These are phyloP conservation scores for Procambarus clarkii DNA, from an alignment of 1,140 invertebrate species.

Conservation along the genomic window DNA sequence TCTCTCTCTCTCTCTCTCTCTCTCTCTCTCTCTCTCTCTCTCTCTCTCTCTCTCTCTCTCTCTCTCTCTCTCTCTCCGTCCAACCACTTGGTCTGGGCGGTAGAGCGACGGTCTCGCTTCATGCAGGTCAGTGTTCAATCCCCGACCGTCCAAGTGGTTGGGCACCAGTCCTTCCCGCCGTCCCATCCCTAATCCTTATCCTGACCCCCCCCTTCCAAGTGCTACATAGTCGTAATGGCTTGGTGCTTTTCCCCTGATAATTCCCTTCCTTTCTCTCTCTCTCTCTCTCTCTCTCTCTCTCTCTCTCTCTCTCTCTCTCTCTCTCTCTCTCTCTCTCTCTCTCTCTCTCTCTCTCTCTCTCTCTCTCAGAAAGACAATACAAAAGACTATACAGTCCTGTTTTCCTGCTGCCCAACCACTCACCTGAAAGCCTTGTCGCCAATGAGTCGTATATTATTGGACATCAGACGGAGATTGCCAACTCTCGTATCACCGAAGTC, in stretches of 20 bases:
- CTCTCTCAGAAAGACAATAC: neutral
- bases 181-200: too few species aligned
- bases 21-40: neutral
- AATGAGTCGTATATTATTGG: constrained; percentile 78
- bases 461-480: constrained; percentile 78
- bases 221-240: too few species aligned
- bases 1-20: neutral
- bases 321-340: neutral
- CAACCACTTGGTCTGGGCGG: too few species aligned
- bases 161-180: too few species aligned
- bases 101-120: too few species aligned
- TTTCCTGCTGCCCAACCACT: constrained; percentile 63
- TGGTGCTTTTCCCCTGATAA: too few species aligned
- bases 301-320: neutral
- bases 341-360: neutral
- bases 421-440: constrained; percentile 78
- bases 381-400: neutral
- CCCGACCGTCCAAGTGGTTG: too few species aligned
- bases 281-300: neutral
- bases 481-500: constrained; percentile 77
- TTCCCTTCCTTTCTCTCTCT: neutral
- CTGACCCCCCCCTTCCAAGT: too few species aligned
- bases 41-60: neutral
- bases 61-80: neutral
- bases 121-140: too few species aligned